Conservation (phyloP, 2,888 invertebrate genomes). For the Oscheius sp. region DNA sequence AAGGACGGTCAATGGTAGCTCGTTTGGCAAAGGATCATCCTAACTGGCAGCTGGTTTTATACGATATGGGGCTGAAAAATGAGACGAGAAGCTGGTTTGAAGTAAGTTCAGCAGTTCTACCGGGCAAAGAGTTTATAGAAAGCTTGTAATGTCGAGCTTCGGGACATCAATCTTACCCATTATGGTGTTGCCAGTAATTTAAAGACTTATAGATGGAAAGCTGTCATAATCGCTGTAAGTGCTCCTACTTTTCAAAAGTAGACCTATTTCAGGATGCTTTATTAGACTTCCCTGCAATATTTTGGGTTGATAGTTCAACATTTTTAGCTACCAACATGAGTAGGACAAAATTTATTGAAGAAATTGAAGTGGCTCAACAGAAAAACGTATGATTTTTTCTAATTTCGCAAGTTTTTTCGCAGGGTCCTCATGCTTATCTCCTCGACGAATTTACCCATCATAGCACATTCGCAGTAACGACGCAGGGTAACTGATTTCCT, state of each 20-base stretch:
- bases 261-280: neutral
- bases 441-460: neutral
- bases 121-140: too few relatives aligned
- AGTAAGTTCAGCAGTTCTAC: neutral
- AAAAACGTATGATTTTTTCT: neutral
- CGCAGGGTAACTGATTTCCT: neutral
- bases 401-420: neutral
- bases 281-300: neutral
- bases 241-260: too few relatives aligned
- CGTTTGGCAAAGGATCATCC: neutral
- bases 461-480: neutral
- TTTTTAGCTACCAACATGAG: neutral
- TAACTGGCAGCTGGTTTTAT: neutral
- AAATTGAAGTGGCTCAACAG: neutral
- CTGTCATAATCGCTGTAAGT: neutral
- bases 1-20: neutral
- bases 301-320: neutral
- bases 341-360: neutral
- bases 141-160: slow-evolving; percentile 11
- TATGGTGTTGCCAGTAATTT: neutral
- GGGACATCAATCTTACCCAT: slow-evolving; percentile 1
- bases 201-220: neutral
- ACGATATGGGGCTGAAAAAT: slow-evolving; percentile 21
- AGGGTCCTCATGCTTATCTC: neutral
- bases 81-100: neutral